Conservation (phyloP, 1,140 invertebrate genomes). For the Drosophila auraria region DNA sequence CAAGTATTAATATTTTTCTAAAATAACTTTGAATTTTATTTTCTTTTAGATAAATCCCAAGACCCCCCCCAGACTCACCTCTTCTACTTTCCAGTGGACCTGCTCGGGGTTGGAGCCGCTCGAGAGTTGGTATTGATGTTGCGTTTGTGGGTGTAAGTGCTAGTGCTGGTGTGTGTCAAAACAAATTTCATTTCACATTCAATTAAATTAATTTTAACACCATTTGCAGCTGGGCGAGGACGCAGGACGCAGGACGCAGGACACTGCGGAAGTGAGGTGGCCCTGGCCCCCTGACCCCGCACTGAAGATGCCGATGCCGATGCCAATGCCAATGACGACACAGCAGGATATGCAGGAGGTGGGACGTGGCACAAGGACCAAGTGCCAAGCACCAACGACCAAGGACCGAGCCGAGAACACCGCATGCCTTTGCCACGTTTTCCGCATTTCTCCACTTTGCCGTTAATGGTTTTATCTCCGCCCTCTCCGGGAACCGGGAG, state of each 20-base stretch:
- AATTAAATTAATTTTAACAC: constrained; percentile 85
- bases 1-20: background rate
- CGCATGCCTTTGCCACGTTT: constrained; percentile 79
- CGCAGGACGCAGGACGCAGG: constrained; percentile 10
- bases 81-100: background rate
- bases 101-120: background rate
- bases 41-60: no score
- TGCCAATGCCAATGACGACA: constrained; percentile 71
- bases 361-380: background rate
- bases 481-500: constrained; percentile 1
- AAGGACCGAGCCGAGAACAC: constrained; percentile 31
- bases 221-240: constrained; percentile 67
- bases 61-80: background rate
- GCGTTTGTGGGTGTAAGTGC: constrained; percentile 34
- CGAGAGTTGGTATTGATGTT: constrained; percentile 27
- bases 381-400: constrained; percentile 7
- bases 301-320: constrained; percentile 42
- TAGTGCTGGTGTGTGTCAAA: constrained; percentile 69
- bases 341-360: constrained; percentile 63
- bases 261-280: constrained; percentile 28
- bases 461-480: constrained; percentile 80
- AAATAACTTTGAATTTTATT: no score
- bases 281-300: constrained; percentile 12
- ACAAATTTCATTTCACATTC: constrained; percentile 85
- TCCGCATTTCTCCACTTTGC: constrained; percentile 74